These are phyloP conservation scores for Linnaemya vulpina DNA, from an alignment of 2,888 invertebrate genomes.

Conservation along the genomic window DNA sequence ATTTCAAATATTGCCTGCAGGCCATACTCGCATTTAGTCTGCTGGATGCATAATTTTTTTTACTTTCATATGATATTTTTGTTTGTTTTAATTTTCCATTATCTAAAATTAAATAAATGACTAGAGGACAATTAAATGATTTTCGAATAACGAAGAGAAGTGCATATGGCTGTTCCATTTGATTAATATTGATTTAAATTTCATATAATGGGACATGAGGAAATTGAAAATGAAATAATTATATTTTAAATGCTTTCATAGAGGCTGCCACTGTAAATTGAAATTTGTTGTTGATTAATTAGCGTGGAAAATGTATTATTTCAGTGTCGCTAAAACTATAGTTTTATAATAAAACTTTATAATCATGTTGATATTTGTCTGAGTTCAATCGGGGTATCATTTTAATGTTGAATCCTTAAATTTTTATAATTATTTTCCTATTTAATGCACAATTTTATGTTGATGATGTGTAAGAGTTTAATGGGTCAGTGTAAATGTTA, in stretches of 20 bases:
- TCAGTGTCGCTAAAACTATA: not conserved
- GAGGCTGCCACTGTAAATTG: not conserved
- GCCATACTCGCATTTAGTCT: not conserved
- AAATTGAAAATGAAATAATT: not conserved
- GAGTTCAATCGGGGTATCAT: no score
- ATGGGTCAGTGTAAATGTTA: no score
- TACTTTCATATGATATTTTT: not conserved
- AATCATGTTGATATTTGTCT: no score
- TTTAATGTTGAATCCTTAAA: no score
- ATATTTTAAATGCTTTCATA: not conserved
- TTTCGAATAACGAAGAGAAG: conserved; percentile 12
- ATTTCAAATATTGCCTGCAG: not conserved
- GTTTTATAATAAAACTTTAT: no score
- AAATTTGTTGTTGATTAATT: not conserved
- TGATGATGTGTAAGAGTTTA: no score
- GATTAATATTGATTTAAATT: conserved; percentile 22
- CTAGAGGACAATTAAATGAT: conserved; percentile 37
- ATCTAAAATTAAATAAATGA: conserved; percentile 51
- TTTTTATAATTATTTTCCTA: no score
- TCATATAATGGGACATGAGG: not conserved
- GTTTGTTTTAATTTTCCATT: conserved; percentile 25
- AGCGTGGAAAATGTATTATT: not conserved
- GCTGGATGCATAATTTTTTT: not conserved
- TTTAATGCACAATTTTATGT: no score
- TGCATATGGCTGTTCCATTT: conserved; percentile 9